Base-by-base conservation (phyloP, 2,113 vertebrate species). In the Ranitomeya variabilis region DNA sequence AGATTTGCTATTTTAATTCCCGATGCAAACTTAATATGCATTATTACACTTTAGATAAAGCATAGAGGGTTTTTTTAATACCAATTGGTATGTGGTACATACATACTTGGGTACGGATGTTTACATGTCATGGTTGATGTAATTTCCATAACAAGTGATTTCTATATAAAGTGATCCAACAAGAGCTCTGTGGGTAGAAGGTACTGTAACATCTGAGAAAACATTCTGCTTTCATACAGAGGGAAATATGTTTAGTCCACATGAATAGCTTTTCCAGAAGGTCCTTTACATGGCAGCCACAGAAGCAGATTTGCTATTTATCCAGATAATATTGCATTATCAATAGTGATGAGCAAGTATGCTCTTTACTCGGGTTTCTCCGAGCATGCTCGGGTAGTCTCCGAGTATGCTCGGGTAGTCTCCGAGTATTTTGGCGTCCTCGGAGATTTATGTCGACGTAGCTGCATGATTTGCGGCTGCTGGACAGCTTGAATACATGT, bases 11-110 rank as follows among this genome's bases (percentile, higher is more conserved):
- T 26, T 69, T 83, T 83, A 54, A 83, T 51, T 54, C 18, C 64
- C 23, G 64, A 2, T 69, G 62, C 45, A 69, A 16, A 55, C 31
- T 83, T 52, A 69, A 54, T 83, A 83, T 69, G 9, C 6, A 55
- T 69, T 54, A 23, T 23, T 51, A 3, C 10, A 59, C 64, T 23
- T 2, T 55, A 54, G 11, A 54, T 83, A 83, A 74, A 37, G 16
- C 8, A 9, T 18, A n/a, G 51, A 18, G 37, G 37, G 37, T 45
- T 45, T 69, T 55, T 83, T 54, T 67, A 18, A 52, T 52, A 69
- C 64, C 15, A 69, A 83, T 83, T 67, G n/a, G n/a, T n/a, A n/a
- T n/a, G n/a, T n/a, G 83, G 67, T 57, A 85, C 74, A 74, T 74
- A 85, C 69, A 73, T 3, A 74, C 26, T 66, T 59, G 16, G 37